Evolutionary conservation across 2,113 vertebrate genomes (phyloP).

Genomic region (Carettochelys insculpta): DNA sequence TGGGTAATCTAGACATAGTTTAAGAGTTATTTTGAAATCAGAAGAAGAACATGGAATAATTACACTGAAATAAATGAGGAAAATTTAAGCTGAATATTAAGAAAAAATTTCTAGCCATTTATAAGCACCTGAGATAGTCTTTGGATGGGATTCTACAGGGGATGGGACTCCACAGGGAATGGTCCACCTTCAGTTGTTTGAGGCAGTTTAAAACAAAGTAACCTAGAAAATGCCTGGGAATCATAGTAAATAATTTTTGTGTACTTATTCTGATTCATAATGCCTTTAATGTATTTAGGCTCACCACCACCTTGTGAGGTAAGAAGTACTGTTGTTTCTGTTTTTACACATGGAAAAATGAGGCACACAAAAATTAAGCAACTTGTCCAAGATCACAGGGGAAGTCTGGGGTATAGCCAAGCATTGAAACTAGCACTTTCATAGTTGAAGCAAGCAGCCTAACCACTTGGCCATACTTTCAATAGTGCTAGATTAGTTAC

Average conservation of each 20-base stretch:
- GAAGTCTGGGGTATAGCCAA: background rate
- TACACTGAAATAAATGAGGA: background rate
- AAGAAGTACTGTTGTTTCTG: background rate
- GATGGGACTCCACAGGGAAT: background rate
- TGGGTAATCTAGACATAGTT: too few species aligned
- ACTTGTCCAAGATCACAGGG: background rate
- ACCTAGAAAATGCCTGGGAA: background rate
- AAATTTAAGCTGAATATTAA: background rate
- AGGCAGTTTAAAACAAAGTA: background rate
- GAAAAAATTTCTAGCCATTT: background rate
- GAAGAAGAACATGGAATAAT: background rate
- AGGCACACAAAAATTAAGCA: background rate
- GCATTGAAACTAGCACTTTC: background rate
- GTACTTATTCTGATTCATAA: background rate
- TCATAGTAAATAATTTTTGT: background rate
- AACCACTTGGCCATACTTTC: background rate
- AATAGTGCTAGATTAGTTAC: background rate
- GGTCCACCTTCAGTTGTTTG: background rate
- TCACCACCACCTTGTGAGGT: background rate
- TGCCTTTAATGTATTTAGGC: background rate
- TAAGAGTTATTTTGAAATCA: background rate
- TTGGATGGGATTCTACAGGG: too few species aligned
- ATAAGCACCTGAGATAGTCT: background rate
- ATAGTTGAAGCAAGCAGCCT: background rate
- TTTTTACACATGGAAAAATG: background rate